Conservation (phyloP, 92 coral and sea anemone genomes). For the Porites evermanni region DNA sequence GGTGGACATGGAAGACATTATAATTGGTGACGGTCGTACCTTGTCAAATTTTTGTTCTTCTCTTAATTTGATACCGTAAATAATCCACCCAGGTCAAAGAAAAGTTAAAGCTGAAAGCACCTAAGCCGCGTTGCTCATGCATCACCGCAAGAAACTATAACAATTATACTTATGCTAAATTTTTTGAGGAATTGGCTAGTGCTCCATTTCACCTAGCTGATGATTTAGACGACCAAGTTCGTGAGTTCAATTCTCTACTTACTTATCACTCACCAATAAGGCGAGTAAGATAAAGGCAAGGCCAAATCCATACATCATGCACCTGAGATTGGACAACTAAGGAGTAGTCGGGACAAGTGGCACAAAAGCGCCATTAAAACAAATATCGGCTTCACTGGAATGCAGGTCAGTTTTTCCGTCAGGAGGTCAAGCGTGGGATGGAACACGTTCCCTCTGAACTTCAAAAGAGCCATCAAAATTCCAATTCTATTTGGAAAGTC, state of each 20-base stretch:
- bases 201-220: slow-evolving; percentile 65
- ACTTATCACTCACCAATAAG: slow-evolving; percentile 58
- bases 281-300: slow-evolving; percentile 54
- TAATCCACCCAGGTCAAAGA: slow-evolving; percentile 66
- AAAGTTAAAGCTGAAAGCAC: slow-evolving; percentile 52
- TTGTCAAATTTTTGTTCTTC: slow-evolving; percentile 18
- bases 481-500: slow-evolving; percentile 27
- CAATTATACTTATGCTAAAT: slow-evolving; percentile 39
- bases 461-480: slow-evolving; percentile 18
- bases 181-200: slow-evolving; percentile 38
- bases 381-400: slow-evolving; percentile 28
- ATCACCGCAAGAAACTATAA: slow-evolving; percentile 65
- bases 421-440: slow-evolving; percentile 50
- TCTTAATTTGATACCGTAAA: slow-evolving; percentile 52
- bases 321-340: slow-evolving; percentile 37
- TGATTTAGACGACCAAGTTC: slow-evolving; percentile 61
- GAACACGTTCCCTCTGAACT: not conserved
- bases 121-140: slow-evolving; percentile 53
- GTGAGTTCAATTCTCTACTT: slow-evolving; percentile 61
- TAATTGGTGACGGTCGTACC: slow-evolving; percentile 23
- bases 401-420: slow-evolving; percentile 31
- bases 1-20: slow-evolving; percentile 13
- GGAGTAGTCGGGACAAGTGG: slow-evolving; percentile 29
- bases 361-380: slow-evolving; percentile 34
- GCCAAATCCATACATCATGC: slow-evolving; percentile 25